These are phyloP conservation scores for Ophiothrix spiculata DNA, from an alignment of 35 echinoderm and acorn worm species.

Conservation along the genomic window DNA sequence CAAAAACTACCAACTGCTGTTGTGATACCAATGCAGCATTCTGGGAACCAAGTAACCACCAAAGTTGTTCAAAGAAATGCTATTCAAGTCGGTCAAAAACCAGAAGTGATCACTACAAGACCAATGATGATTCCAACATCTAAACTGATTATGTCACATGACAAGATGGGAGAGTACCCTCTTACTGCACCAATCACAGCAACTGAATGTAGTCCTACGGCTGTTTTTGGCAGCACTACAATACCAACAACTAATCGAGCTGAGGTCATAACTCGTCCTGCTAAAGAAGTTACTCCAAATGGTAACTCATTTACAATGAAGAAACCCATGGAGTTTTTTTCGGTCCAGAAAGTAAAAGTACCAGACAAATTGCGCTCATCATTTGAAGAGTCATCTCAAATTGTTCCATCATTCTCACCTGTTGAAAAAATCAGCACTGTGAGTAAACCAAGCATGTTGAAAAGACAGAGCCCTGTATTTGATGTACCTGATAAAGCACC, in stretches of 20 bases:
- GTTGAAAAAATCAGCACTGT: neutral
- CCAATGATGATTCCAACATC: neutral
- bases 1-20: neutral
- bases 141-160: neutral
- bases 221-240: neutral
- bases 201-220: neutral
- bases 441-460: neutral
- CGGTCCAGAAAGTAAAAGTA: slow-evolving; percentile 10
- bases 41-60: neutral
- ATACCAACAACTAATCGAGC: neutral
- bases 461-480: slow-evolving; percentile 26
- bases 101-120: neutral
- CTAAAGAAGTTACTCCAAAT: neutral
- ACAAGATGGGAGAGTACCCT: neutral
- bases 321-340: neutral
- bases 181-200: neutral
- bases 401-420: neutral
- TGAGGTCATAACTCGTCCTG: neutral
- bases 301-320: neutral
- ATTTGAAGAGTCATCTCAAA: slow-evolving; percentile 17
- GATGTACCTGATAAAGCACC: slow-evolving; percentile 16
- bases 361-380: slow-evolving; percentile 8
- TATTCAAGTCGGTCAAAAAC: neutral
- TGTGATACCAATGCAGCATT: neutral
- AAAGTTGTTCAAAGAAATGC: neutral